Base-by-base conservation (phyloP, 2,888 invertebrate species). In the Scelioninae gen. 1 region DNA sequence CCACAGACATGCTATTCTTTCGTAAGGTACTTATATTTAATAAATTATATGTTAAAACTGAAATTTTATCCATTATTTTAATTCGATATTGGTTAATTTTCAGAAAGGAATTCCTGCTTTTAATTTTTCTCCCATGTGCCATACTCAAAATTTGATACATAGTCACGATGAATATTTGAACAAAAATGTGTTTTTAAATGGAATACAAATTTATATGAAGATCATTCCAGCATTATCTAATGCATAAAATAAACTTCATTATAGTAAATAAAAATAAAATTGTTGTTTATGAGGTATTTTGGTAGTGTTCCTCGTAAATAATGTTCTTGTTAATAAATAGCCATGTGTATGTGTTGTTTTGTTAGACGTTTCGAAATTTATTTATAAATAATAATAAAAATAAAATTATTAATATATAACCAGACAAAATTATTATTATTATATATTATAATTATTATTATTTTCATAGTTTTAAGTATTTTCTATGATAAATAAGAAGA, bases 81-180 rank as follows among this genome's bases (percentile, higher is more conserved):
- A 23, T 23, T 23, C 5, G 5, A 23, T 51, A 10, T 47, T 15
- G 1, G 5, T 10, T 23, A 29, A 49, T 71, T 88, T 90, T 9
- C 89, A 95, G 93, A 93, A 94, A 45, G 97, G 97, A 8, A 94
- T 96, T 69, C 96, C 96, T 0, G 97, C 97, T 0, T 93, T 98
- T 80, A 97, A 98, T 15, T 98, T 99, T 93, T 97, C 98, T 0
- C 98, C 98, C 0, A 96, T 98, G 94, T 96, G 96, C 88, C 94
- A 95, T 88, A 98, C 98, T 0, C 96, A 95, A 0, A 95, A 97
- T 1, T 93, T 96, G 1, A 94, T 99, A 0, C 99, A 99, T 90
- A 97, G 98, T 91, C 96, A 98, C 90, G 95, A 99, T 90, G 99
- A 99, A 91, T 96, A 94, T 89, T 93, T 99, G 10, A 95, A 95